These are phyloP conservation scores for Synergus umbraculus DNA, from an alignment of 2,888 invertebrate species.

Conservation along the genomic window DNA sequence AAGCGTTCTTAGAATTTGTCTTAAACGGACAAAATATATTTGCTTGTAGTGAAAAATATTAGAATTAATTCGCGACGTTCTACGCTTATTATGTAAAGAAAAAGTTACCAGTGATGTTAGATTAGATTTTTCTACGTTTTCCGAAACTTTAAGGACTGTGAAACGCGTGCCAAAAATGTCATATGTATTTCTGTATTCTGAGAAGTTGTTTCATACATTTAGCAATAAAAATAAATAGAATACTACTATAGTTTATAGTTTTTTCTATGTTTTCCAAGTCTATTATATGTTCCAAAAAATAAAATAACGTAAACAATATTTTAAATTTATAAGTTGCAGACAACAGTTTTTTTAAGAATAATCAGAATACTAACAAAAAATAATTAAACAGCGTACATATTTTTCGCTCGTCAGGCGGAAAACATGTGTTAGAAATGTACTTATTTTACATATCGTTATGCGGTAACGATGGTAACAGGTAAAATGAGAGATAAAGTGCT, in stretches of 20 bases:
- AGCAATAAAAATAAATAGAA: constrained; percentile 1
- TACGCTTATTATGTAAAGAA: not conserved
- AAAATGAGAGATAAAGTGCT: no score
- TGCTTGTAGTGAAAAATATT: not conserved
- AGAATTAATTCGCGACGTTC: not conserved
- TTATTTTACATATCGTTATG: no score
- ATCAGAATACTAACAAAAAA: no score
- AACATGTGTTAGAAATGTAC: no score
- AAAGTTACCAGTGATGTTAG: not conserved
- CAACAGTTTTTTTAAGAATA: no score
- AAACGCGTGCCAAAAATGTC: not conserved
- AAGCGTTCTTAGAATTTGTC: not conserved
- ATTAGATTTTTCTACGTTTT: not conserved
- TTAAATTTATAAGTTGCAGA: no score
- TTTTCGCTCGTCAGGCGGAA: no score
- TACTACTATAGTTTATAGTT: not conserved
- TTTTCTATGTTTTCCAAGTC: no score
- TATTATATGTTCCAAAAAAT: no score
- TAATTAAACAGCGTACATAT: no score
- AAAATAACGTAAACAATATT: no score
- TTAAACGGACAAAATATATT: not conserved
- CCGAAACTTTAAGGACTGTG: not conserved
- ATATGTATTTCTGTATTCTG: not conserved
- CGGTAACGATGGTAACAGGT: no score
- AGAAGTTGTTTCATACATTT: constrained; percentile 4